Evolutionary conservation across 2,113 vertebrate species (phyloP).

Genomic region (Micronisus gabar): DNA sequence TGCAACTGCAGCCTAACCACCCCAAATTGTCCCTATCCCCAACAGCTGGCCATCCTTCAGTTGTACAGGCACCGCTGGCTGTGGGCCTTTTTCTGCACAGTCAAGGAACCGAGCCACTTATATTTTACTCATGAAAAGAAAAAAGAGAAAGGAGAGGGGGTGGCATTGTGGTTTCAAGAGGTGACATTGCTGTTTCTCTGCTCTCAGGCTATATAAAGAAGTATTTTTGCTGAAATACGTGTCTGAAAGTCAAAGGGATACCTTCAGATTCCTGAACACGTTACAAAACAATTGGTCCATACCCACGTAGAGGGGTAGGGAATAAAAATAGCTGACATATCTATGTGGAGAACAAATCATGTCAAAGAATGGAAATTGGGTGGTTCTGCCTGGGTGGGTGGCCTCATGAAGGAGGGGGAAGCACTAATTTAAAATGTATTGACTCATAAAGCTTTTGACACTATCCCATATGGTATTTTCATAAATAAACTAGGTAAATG

Average conservation of each 20-base stretch:
- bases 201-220: neutral
- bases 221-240: neutral
- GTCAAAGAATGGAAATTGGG: neutral
- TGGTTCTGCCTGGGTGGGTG: neutral
- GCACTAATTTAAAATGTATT: neutral
- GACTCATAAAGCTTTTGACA: neutral
- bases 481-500: neutral
- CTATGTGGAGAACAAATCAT: neutral
- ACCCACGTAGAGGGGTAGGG: neutral
- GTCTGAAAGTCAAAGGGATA: neutral
- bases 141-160: neutral
- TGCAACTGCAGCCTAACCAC: neutral
- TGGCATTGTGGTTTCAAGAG: neutral
- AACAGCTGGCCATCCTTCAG: neutral
- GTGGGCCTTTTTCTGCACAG: neutral
- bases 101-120: no score
- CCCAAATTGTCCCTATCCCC: neutral
- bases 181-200: neutral
- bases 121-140: fast-evolving
- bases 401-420: neutral
- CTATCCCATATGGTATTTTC: neutral
- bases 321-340: neutral
- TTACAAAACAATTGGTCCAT: fast-evolving
- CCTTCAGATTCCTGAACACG: neutral
- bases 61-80: neutral